phyloP scores from a whole-genome alignment of 2,113 vertebrate genomes.

The Anhinga anhinga region DNA sequence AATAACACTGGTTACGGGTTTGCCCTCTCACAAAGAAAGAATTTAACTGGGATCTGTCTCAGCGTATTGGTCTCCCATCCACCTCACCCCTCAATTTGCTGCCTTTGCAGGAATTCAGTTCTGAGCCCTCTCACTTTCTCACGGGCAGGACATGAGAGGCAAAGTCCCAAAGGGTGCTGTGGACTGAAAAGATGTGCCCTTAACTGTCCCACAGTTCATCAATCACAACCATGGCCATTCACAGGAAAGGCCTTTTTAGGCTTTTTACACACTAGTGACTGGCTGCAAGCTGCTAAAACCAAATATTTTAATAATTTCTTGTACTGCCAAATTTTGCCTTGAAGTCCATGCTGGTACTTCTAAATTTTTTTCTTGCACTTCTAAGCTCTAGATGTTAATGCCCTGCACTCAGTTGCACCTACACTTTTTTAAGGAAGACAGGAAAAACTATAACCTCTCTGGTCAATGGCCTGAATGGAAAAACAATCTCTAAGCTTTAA shows the following conservation, averaged over 20 bases:
- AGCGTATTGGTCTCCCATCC: not conserved
- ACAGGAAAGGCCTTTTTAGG: not conserved
- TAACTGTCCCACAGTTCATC: not conserved
- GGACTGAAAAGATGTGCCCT: not conserved
- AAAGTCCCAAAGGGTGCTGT: not conserved
- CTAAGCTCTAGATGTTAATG: not conserved
- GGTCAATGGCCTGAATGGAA: not conserved
- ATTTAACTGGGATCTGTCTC: not conserved
- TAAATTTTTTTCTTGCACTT: not conserved
- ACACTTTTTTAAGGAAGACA: not conserved
- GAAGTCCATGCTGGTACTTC: not conserved
- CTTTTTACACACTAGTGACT: not conserved
- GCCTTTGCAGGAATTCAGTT: not conserved
- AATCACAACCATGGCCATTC: not conserved
- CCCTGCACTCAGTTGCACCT: not conserved
- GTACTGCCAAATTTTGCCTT: not conserved
- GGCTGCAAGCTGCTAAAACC: not conserved
- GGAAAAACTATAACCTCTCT: not conserved
- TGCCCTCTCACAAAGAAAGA: not conserved
- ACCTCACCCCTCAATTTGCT: not conserved
- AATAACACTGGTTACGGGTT: not conserved
- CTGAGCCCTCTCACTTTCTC: not conserved
- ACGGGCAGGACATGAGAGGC: accelerated
- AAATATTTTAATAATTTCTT: not conserved
- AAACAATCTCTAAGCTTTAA: not conserved